Evolutionary conservation across 2,113 vertebrate species (phyloP).

Genomic region (Zapornia atra): DNA sequence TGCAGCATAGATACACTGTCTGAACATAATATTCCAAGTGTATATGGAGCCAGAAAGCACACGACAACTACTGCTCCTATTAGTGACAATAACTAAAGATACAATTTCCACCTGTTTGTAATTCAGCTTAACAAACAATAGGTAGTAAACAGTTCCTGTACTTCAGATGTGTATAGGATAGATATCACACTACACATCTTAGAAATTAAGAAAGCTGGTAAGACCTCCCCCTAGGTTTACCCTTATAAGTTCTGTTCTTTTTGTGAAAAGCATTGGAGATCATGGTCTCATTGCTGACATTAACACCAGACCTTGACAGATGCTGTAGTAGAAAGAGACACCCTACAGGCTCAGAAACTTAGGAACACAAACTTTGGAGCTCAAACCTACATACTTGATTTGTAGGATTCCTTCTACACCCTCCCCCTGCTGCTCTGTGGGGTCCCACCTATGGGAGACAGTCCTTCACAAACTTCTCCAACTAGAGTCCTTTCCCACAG

Average conservation of each 20-base stretch:
- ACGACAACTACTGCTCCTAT: neutral
- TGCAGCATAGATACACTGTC: neutral
- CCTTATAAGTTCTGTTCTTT: neutral
- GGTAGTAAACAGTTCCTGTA: neutral
- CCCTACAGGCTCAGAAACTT: neutral
- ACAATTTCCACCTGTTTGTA: neutral
- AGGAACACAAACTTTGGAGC: neutral
- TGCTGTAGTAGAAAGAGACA: neutral
- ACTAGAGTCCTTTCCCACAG: too few relatives aligned
- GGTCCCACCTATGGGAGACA: too few relatives aligned
- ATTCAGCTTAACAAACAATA: neutral
- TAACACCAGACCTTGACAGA: neutral
- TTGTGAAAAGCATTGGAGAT: neutral
- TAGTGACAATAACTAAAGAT: neutral
- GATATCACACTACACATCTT: neutral
- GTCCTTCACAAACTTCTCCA: too few relatives aligned
- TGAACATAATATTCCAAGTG: neutral
- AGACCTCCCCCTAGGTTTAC: neutral
- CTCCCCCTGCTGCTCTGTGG: too few relatives aligned
- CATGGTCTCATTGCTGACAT: neutral
- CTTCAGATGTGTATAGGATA: rapidly evolving
- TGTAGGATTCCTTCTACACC: too few relatives aligned
- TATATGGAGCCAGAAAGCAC: neutral
- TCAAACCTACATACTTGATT: neutral
- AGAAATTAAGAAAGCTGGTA: neutral